Conservation (phyloP, 2,888 invertebrate genomes). For the Rotaria sp. region DNA sequence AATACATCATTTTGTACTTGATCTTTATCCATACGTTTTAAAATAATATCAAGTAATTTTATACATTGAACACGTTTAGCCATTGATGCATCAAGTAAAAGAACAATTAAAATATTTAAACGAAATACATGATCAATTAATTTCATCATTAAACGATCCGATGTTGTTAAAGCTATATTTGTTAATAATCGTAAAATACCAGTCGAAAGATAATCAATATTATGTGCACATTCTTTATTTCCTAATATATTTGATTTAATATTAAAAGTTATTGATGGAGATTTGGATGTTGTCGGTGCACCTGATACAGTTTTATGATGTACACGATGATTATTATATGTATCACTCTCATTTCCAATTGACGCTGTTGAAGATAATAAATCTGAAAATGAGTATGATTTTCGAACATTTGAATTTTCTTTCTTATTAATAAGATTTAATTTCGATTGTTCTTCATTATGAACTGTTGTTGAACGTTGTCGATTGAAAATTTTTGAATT, state of each 20-base stretch:
- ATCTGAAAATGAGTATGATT: background rate
- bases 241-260: background rate
- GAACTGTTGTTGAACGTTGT: background rate
- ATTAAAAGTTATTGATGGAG: background rate
- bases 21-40: background rate
- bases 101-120: background rate
- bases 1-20: background rate
- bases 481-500: background rate
- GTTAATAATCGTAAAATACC: constrained; percentile 22
- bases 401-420: background rate
- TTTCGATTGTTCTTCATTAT: too few relatives aligned
- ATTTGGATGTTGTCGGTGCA: background rate
- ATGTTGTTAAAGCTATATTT: background rate
- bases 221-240: background rate
- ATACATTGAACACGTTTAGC: background rate
- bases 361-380: background rate
- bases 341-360: background rate
- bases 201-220: background rate
- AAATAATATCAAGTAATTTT: background rate
- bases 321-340: background rate
- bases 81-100: background rate
- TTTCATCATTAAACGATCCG: constrained; percentile 2
- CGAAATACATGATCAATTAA: constrained; percentile 24
- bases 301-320: background rate
- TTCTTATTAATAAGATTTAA: background rate